Evolutionary conservation across 2,797 vertebrate genomes (phyloP).

Genomic region (Hippocampus kuda): DNA sequence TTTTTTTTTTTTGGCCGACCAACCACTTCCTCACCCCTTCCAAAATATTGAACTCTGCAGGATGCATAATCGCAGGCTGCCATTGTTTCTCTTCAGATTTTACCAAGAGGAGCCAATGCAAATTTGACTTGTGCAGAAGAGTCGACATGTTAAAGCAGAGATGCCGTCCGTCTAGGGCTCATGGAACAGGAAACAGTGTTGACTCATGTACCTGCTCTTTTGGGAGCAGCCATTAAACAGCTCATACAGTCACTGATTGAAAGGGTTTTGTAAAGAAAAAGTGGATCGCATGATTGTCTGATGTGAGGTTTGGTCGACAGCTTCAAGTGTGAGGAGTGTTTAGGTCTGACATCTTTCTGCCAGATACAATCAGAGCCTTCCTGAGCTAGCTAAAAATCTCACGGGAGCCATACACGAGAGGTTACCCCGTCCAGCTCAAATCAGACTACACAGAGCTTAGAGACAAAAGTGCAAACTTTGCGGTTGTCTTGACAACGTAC

Average conservation of each 20-base stretch:
- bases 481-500: slow-evolving; percentile 46
- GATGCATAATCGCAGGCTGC: slow-evolving; percentile 10
- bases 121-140: not conserved
- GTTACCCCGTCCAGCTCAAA: slow-evolving; percentile 18
- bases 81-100: slow-evolving; percentile 7
- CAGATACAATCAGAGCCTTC: slow-evolving; percentile 63
- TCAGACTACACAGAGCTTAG: slow-evolving; percentile 30
- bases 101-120: not conserved
- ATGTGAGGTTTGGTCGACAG: slow-evolving; percentile 52
- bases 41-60: slow-evolving; percentile 18
- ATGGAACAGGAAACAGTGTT: slow-evolving; percentile 10
- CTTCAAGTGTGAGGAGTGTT: slow-evolving; percentile 44
- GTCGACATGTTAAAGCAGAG: not conserved
- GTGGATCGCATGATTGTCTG: slow-evolving; percentile 42
- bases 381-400: slow-evolving; percentile 80
- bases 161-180: slow-evolving; percentile 6
- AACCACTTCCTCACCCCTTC: not conserved
- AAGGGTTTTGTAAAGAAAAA: slow-evolving; percentile 21
- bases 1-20: not conserved
- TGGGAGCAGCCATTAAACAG: slow-evolving; percentile 20
- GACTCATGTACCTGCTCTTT: slow-evolving; percentile 21
- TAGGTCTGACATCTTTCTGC: slow-evolving; percentile 24
- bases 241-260: slow-evolving; percentile 11
- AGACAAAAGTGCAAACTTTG: slow-evolving; percentile 76
- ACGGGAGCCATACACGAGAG: slow-evolving; percentile 26